Evolutionary conservation across 2,113 vertebrate genomes (phyloP), one percentile per base, ranked within the genome.

Genomic region (Oenanthe melanoleuca): DNA sequence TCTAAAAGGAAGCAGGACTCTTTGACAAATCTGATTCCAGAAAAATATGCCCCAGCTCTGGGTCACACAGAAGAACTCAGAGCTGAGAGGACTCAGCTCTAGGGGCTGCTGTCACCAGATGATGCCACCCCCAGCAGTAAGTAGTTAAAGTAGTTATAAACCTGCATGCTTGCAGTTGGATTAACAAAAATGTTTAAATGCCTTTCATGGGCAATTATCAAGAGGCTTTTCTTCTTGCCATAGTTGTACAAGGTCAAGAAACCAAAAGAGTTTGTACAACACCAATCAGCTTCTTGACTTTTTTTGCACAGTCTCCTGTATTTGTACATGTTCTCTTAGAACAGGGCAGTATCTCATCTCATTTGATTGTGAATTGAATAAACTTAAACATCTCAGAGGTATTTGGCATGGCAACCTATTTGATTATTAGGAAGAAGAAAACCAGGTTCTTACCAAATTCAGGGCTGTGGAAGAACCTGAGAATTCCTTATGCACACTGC

Each of bases 71-170:
- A 79, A 71, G 28, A 75, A 31, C 16, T 75, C 63, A n/a, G 34
- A 83, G 34, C 13, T 50, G 14, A 64, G 33, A 79, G 12, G 52
- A 72, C 33, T 28, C 40, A 42, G 52, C 28, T 65, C 28, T 22
- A 40, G 49, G 7, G 33, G n/a, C 28, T 8, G 15, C 53, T n/a
- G 19, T 31, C 47, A 59, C 23, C 56, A 63, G 47, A 34, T 8
- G 28, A 55, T 53, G 14, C 29, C 42, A 66, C 22, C 25, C 37
- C 49, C 38, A 73, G 25, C 0, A 2, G 15, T 6, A 44, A 1
- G 18, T 17, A 16, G 3, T 14, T 4, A 24, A 44, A 1, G 18
- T 17, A 16, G 3, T 14, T 4, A 24, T 4, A 72, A 73, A 6
- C 6, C 59, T 79, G 23, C 8, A 24, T n/a, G 71, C 31, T 26